Evolutionary conservation across 2,888 invertebrate genomes (phyloP), one percentile per base, ranked within the genome.

Genomic region (Sthenelais limicola): DNA sequence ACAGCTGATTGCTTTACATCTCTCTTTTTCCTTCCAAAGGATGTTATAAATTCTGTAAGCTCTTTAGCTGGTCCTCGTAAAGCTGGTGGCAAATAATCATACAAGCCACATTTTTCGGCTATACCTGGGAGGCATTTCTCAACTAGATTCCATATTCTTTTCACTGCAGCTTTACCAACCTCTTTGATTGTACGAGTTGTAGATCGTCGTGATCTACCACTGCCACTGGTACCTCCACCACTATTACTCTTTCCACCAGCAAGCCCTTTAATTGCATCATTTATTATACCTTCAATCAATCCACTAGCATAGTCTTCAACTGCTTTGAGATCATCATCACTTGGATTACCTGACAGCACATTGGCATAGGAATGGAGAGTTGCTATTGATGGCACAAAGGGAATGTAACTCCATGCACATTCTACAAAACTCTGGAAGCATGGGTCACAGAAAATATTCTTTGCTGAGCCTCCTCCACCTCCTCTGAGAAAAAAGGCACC

Each of bases 1-100:
- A 33, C 21, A 56, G 15, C 32, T 56, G 56, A 56, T 56, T 24
- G n/a, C 56, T 33, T 56, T 2, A 56, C 56, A 56, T 56, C 56
- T 28, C 56, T 18, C 18, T 56, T 56, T 21, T 24, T 56, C 24
- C 56, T 56, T 12, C n/a, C n/a, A n/a, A n/a, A n/a, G n/a, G n/a
- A n/a, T n/a, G n/a, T n/a, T n/a, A n/a, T n/a, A n/a, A n/a, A n/a
- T n/a, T n/a, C n/a, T n/a, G n/a, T n/a, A n/a, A n/a, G n/a, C n/a
- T n/a, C n/a, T n/a, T n/a, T n/a, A n/a, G n/a, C n/a, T n/a, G 56
- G n/a, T n/a, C n/a, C n/a, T n/a, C n/a, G n/a, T n/a, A 15, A 4
- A 15, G n/a, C 30, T 56, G 28, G 56, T 28, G 56, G n/a, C n/a
- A n/a, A n/a, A n/a, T n/a, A n/a, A n/a, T n/a, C n/a, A n/a, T n/a